Evolutionary conservation across 1,140 invertebrate species (phyloP).

Genomic region (Listronotus bonariensis): DNA sequence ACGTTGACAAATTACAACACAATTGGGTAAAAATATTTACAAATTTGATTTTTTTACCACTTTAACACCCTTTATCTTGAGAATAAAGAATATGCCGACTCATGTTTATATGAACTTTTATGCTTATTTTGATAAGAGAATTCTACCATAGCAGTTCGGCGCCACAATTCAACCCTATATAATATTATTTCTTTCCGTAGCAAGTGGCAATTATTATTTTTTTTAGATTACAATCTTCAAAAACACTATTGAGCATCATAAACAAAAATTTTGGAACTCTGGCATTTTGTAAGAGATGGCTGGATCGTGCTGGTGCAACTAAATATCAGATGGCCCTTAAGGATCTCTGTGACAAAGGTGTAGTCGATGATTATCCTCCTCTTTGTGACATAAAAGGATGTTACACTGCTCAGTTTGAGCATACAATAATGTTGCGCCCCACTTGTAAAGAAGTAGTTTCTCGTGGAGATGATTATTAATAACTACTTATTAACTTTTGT

Average conservation of each 20-base stretch:
- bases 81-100: too few relatives aligned
- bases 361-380: slow-evolving; percentile 97
- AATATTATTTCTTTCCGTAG: too few relatives aligned
- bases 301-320: slow-evolving; percentile 94
- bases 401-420: slow-evolving; percentile 99
- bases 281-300: slow-evolving; percentile 98
- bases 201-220: slow-evolving; percentile 1
- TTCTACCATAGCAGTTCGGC: too few relatives aligned
- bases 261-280: slow-evolving; percentile 98
- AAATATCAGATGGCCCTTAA: slow-evolving; percentile 99
- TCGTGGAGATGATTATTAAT: slow-evolving; percentile 92
- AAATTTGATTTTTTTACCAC: too few relatives aligned
- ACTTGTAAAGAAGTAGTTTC: slow-evolving; percentile 99
- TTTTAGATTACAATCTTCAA: slow-evolving; percentile 84
- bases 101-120: too few relatives aligned
- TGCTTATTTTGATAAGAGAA: too few relatives aligned
- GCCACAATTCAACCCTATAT: too few relatives aligned
- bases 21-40: too few relatives aligned
- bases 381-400: slow-evolving; percentile 97
- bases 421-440: slow-evolving; percentile 95
- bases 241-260: slow-evolving; percentile 90
- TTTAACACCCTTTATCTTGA: too few relatives aligned
- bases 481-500: not conserved
- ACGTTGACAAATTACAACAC: too few relatives aligned
- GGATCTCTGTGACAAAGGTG: slow-evolving; percentile 95